Base-by-base conservation (phyloP, 2,113 vertebrate genomes). In the Dendropsophus ebraccatus region DNA sequence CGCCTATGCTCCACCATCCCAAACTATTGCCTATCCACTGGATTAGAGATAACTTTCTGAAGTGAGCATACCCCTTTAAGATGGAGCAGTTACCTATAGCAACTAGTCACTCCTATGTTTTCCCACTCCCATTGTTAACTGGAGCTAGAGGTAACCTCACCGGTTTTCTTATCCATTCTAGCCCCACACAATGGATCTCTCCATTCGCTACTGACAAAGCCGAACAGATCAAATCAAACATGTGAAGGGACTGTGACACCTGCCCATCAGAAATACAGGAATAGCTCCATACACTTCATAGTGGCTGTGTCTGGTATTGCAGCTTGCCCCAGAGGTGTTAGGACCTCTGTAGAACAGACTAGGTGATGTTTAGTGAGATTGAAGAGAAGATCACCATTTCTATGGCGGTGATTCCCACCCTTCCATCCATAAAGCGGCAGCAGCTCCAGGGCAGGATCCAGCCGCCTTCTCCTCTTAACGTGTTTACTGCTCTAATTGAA, bases 401-500 rank as follows among this genome's bases (percentile, higher is more conserved):
- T 58, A n/a, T 58, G 56, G 21, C 23, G 0, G 23, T 56, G 23
- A 56, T 56, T 56, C 21, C 7, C 56, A 58, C 23, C 21, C 21
- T 11, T 25, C 9, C n/a, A 2, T 0, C n/a, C 11, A 25, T 28
- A 62, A 10, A 47, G 23, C 0, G 54, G 14, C 12, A 25, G 77
- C 41, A 62, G 78, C 78, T 65, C 19, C 78, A 81, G 58, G 78
- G 56, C 23, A 45, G 4, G 13, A 17, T 60, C n/a, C 35, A 80
- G 56, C 2, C 54, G 56, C 12, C 77, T 62, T 80, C 32, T 65
- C 28, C 65, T 65, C 58, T 62, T 65, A 81, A 81, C 21, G 37
- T 81, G 58, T 81, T 65, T 81, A 81, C 78, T 65, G 56, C 35
- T 65, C 37, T 47, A 41, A 47, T 65, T 62, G 45, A n/a, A 47